These are phyloP conservation scores for Serinus canaria DNA, from an alignment of 2,113 vertebrate genomes.

Conservation along the genomic window DNA sequence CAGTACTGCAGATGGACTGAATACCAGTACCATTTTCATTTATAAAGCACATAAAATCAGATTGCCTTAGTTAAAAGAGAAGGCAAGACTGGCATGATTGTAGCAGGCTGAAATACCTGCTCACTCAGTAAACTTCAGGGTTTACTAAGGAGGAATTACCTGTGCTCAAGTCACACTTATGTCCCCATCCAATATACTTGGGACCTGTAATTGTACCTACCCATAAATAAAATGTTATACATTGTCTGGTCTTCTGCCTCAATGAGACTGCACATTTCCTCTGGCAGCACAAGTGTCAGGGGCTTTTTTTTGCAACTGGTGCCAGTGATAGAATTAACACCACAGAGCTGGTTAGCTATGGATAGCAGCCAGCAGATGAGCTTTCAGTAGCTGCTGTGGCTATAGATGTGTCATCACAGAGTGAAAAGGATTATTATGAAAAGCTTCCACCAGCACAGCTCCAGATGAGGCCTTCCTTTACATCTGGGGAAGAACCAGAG, in stretches of 20 bases:
- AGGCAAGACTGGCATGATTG: neutral
- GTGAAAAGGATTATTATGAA: neutral
- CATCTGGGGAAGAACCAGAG: neutral
- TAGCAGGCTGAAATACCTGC: neutral
- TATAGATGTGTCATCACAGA: neutral
- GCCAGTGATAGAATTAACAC: neutral
- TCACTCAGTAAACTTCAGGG: neutral
- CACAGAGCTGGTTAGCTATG: neutral
- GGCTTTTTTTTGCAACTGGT: neutral
- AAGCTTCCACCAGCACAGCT: neutral
- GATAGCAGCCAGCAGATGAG: slow-evolving; percentile 9
- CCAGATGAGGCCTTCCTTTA: neutral
- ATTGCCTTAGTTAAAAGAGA: neutral
- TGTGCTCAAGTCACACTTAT: neutral
- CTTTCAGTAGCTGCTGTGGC: neutral
- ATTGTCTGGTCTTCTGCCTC: neutral
- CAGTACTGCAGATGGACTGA: neutral
- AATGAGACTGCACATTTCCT: neutral
- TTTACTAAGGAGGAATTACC: neutral
- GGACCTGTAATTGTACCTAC: neutral
- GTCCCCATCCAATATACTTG: neutral
- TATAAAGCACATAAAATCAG: neutral
- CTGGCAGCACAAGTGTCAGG: neutral
- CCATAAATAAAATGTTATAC: neutral
- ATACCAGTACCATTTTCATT: neutral